phyloP scores from a whole-genome alignment of 2,888 invertebrate species.

The Plutella xylostella region DNA sequence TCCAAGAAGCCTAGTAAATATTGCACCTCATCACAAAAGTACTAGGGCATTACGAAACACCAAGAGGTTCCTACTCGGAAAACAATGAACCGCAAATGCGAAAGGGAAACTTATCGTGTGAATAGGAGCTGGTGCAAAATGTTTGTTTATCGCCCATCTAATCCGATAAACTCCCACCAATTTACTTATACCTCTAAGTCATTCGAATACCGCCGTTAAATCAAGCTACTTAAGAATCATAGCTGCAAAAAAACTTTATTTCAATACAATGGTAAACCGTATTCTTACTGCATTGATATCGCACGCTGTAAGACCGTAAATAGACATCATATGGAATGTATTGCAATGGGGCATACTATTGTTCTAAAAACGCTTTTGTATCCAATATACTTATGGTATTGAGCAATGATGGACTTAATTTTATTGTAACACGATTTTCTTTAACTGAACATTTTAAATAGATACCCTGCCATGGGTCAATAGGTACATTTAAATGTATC shows the following conservation, averaged over 20 bases:
- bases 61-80: conserved; percentile 19
- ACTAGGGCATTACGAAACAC: conserved; percentile 3
- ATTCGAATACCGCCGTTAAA: neutral
- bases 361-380: neutral
- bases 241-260: neutral
- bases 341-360: conserved; percentile 5
- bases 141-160: conserved; percentile 42
- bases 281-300: conserved; percentile 3
- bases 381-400: neutral
- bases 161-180: conserved; percentile 23
- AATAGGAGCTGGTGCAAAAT: conserved; percentile 28
- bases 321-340: neutral
- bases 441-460: no score
- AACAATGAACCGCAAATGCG: conserved; percentile 30
- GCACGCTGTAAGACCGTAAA: conserved; percentile 4
- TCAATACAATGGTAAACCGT: neutral
- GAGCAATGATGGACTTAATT: neutral
- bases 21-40: no score
- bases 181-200: neutral
- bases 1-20: no score
- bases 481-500: no score
- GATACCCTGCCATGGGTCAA: no score
- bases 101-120: conserved; percentile 32
- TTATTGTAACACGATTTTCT: no score
- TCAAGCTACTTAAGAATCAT: neutral